Evolutionary conservation across 1,140 invertebrate genomes (phyloP), one percentile per base, ranked within the genome.

Genomic region (Pantala flavescens): DNA sequence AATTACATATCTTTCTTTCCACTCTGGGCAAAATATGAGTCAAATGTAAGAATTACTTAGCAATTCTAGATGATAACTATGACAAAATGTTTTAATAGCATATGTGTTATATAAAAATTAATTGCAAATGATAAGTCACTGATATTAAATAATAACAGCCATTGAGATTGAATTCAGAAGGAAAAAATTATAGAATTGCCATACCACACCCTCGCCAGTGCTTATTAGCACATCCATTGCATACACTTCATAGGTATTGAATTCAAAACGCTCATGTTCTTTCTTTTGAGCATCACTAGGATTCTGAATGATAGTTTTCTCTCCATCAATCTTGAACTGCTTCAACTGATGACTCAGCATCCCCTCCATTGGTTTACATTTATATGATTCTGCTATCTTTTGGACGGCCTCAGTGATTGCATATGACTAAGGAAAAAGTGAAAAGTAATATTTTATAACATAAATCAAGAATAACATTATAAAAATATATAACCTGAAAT

Each of bases 261-360:
- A 92, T 76, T 93, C 93, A 83, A 91, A 96, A 82, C 98, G 98
- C 84, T 99, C 98, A 82, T 98, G 94, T 82, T 99, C 97, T 82
- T 98, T 97, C 78, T 93, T 93, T 82, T 99, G 98, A 71, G 94
- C 93, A 82, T 99, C 98, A 79, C 91, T 96, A 7, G 98, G 98
- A 85, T 98, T 98, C 83, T 97, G 95, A 80, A 99, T 98, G 77
- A 99, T 98, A 21, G 96, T 97, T 85, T 99, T 99, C 79, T 98
- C 97, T 24, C 97, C 98, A 85, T 99, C 96, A 82, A 98, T 98
- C 83, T 94, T 93, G 83, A 95, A 94, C 82, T 97, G 95, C 81
- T 97, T 96, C 71, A 99, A 84, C 81, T 99, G 95, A 84, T 99
- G 97, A 78, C 97, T 99, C 28, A 99, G 85, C 97, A 99, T 99